Conservation (phyloP, 2,888 invertebrate species). For the Gortyna flavago region DNA sequence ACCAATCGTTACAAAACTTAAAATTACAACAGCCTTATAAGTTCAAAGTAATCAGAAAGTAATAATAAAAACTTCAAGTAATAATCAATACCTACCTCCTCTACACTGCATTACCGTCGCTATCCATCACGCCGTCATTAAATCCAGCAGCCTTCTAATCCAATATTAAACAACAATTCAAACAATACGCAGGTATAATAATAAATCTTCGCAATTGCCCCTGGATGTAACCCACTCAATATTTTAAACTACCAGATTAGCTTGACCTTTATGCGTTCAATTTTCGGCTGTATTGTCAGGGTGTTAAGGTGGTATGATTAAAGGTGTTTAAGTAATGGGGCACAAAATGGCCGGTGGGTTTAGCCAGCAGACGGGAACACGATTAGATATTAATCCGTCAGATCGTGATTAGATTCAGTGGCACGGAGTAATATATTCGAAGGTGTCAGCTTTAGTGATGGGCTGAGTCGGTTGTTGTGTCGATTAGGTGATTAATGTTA, state of each 20-base stretch:
- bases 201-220: slow-evolving; percentile 85
- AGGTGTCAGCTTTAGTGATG: slow-evolving; percentile 78
- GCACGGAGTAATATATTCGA: slow-evolving; percentile 88
- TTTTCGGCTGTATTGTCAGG: slow-evolving; percentile 54
- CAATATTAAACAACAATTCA: slow-evolving; percentile 86
- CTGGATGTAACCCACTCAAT: slow-evolving; percentile 64
- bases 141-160: slow-evolving; percentile 75
- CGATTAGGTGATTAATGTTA: slow-evolving; percentile 60
- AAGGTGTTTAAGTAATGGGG: slow-evolving; percentile 70
- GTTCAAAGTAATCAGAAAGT: neutral
- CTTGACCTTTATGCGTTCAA: slow-evolving; percentile 39
- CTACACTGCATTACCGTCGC: slow-evolving; percentile 9
- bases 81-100: neutral
- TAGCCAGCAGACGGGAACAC: slow-evolving; percentile 78
- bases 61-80: slow-evolving; percentile 6
- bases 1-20: neutral
- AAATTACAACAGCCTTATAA: neutral
- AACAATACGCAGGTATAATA: slow-evolving; percentile 85
- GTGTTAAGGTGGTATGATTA: slow-evolving; percentile 58
- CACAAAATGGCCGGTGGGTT: slow-evolving; percentile 81
- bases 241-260: slow-evolving; percentile 65
- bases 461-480: slow-evolving; percentile 68
- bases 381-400: slow-evolving; percentile 88
- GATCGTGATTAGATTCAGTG: slow-evolving; percentile 89
- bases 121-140: slow-evolving; percentile 69